Conservation (phyloP, 2,888 invertebrate species). For the Linnaemya vulpina region DNA sequence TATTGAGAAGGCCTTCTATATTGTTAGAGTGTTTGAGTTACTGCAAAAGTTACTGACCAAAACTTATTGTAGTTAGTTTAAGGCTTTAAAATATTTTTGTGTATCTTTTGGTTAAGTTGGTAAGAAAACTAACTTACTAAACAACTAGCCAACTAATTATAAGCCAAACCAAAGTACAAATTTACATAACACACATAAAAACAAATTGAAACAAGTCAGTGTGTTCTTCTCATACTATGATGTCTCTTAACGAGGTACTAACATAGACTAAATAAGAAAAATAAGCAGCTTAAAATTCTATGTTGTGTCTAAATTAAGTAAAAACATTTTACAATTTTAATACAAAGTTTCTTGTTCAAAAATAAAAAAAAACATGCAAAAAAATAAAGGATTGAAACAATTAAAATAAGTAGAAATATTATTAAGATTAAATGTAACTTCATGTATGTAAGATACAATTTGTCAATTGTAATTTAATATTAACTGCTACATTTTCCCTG, state of each 20-base stretch:
- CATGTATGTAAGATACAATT: constrained; percentile 39
- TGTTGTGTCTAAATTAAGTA: constrained; percentile 39
- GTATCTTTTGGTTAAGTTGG: constrained; percentile 29
- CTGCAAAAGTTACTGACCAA: not conserved
- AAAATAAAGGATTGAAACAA: not conserved
- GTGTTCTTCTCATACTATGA: not conserved
- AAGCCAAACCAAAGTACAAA: constrained; percentile 30
- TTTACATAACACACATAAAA: constrained; percentile 8
- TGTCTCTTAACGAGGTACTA: constrained; percentile 45
- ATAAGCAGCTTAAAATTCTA: constrained; percentile 66
- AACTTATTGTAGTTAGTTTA: constrained; percentile 24
- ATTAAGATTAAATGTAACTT: constrained; percentile 42
- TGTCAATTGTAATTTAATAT: constrained; percentile 31
- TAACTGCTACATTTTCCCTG: not conserved
- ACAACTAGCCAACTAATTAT: constrained; percentile 47
- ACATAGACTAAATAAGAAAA: constrained; percentile 60
- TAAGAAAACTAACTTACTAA: constrained; percentile 45
- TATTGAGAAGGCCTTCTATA: not conserved
- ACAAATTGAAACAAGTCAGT: not conserved
- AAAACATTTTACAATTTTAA: constrained; percentile 45
- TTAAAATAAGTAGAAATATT: not conserved
- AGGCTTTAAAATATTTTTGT: constrained; percentile 25
- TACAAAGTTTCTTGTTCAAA: constrained; percentile 20
- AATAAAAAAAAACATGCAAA: not conserved
- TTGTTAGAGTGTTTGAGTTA: not conserved